Base-by-base conservation (phyloP, 1,140 invertebrate species). In the Odontomachus brunneus region DNA sequence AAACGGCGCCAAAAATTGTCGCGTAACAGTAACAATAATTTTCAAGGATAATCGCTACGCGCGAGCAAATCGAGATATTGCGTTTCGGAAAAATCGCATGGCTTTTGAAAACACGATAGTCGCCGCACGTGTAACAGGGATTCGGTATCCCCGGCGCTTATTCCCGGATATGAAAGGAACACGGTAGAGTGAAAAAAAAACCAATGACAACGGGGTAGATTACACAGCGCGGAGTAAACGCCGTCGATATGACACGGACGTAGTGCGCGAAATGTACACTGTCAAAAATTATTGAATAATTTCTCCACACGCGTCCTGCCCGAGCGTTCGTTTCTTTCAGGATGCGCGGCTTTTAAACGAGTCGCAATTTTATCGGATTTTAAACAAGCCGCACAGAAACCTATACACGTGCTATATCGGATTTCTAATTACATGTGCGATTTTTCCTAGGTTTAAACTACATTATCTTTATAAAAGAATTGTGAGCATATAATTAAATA, bases 21-120 rank as follows among this genome's bases (percentile, higher is more conserved):
- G 75, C 33, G 75, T 80, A 71, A 80, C 75, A 80, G 75, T 80
- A 80, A 80, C 75, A 80, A 80, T 80, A 80, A 80, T 80, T 80
- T 80, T 69, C 51, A n/a, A 65, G 75, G 75, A 80, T 80, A 80
- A 80, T 80, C 75, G 75, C 75, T 80, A 80, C 75, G 75, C 75
- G 75, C 65, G 75, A 80, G 66, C 75, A 80, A 69, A 80, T 80
- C 75, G 75, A 71, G 75, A 80, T 80, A 80, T 80, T 80, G 75
- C 75, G 75, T 80, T 71, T 44, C 65, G 51, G 38, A 80, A 80
- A 80, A 80, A 80, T 80, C 75, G 65, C 51, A 80, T 80, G 75
- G 75, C 75, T 80, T 80, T 80, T 80, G 75, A 80, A 80, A 80
- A 80, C 65, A 69, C 22, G 65, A 80, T 80, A 80, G 75, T 80